Conservation (phyloP, 2,888 invertebrate species). For the Acrobasis consociella region DNA sequence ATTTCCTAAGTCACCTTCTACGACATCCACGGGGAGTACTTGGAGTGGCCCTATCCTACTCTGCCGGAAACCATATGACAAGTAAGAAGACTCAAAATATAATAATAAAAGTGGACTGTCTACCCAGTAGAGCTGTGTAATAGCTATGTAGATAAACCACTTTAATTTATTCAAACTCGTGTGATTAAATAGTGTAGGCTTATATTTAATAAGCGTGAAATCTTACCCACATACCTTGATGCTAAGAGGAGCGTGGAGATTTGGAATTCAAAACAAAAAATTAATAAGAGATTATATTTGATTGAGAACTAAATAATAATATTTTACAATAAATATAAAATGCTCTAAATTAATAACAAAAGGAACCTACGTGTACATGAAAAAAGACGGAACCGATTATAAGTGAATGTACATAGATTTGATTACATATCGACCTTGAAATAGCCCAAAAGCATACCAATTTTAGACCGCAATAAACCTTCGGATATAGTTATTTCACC, state of each 20-base stretch:
- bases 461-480: background rate
- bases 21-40: too few species aligned
- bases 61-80: too few species aligned
- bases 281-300: background rate
- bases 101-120: too few species aligned
- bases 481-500: background rate
- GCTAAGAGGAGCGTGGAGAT: slow-evolving; percentile 17
- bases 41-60: too few species aligned
- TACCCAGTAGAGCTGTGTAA: too few species aligned
- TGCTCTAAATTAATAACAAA: too few species aligned
- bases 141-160: background rate
- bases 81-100: too few species aligned
- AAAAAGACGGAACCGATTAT: background rate
- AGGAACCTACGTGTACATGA: background rate
- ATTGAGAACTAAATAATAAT: too few species aligned
- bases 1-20: too few species aligned
- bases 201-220: slow-evolving; percentile 20
- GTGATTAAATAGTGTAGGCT: slow-evolving; percentile 21
- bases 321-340: too few species aligned
- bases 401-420: background rate
- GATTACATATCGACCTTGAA: background rate
- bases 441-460: background rate
- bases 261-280: background rate
- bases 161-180: background rate
- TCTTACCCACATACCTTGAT: slow-evolving; percentile 13